phyloP scores from a whole-genome alignment of 2,113 vertebrate genomes.

The Argyrosomus japonicus region DNA sequence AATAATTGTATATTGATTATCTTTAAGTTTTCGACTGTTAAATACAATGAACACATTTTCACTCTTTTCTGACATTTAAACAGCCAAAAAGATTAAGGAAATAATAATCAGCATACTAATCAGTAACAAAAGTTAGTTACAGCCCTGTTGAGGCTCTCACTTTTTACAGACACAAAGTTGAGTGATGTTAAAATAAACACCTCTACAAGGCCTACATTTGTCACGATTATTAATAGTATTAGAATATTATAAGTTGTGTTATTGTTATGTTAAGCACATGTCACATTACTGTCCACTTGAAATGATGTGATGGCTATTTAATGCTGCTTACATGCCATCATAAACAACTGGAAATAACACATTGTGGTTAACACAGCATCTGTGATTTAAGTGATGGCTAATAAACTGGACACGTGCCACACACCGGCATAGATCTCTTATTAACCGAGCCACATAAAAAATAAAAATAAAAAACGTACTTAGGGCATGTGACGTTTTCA shows the following conservation, averaged over 20 bases:
- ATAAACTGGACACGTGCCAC: constrained; percentile 64
- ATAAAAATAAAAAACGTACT: neutral
- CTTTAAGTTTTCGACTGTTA: neutral
- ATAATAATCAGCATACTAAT: neutral
- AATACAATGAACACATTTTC: too few relatives aligned
- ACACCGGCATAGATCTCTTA: constrained; percentile 9
- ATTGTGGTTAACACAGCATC: constrained; percentile 17
- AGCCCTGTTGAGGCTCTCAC: neutral
- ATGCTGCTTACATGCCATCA: neutral
- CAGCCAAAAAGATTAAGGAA: neutral
- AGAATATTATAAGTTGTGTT: neutral
- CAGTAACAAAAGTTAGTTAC: neutral
- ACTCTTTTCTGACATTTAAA: neutral
- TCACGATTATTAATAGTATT: neutral
- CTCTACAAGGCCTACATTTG: neutral
- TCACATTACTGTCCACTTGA: neutral
- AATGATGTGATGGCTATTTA: neutral
- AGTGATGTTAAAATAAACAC: neutral
- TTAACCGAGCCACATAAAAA: neutral
- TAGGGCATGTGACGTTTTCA: constrained; percentile 43
- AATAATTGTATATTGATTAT: neutral
- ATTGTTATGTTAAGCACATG: neutral
- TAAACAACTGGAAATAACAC: neutral
- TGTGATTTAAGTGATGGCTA: constrained; percentile 44
- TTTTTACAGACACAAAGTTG: neutral